Base-by-base conservation (phyloP, 2,888 invertebrate species). In the Sphaerophoria taeniata region DNA sequence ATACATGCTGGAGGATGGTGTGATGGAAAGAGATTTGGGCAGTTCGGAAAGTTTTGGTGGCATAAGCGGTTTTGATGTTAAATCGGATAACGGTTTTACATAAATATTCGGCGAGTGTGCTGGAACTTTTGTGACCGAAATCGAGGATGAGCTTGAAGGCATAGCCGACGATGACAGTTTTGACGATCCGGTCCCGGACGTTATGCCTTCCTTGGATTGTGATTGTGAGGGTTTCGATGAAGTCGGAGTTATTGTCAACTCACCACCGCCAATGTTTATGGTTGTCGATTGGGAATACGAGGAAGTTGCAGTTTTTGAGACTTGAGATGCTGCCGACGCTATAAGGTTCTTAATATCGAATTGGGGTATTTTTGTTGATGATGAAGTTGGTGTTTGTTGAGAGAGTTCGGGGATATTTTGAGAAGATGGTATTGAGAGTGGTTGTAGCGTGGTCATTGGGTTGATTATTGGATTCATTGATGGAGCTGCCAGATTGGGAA, bases 21-120 rank as follows among this genome's bases (percentile, higher is more conserved):
- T 89, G n/a, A 89, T 89, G 0, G 89, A 88, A 5, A 89, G 77
- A 11, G 89, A 89, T 83, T 89, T 89, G 7, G 89, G 89, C 49
- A 89, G 67, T 47, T 88, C 89, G 7, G 88, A 88, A 31, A 88
- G 83, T 33, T 60, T 75, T 6, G 87, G 70, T 9, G 83, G 56
- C 4, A 55, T 31, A 12, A 85, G 4, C 7, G 78, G 33, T 14
- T 77, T 77, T 3, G 70, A 49, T 16, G 86, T 87, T 49, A 87
- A 39, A 4, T 88, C 87, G 0, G 87, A 76, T 9, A 88, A 43
- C 4, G 87, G 83, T 74, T 88, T 88, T 0, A 87, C 85, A 24
- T 79, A 86, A 65, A 87, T 84, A 16, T 72, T 79, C 6, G 87
- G 87, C 0, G 87, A 87, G n/a, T 75, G 70, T 6, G 83, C 70